These are phyloP conservation scores for Propithecus coquereli DNA, from an alignment of 2,113 vertebrate species.

Conservation along the genomic window DNA sequence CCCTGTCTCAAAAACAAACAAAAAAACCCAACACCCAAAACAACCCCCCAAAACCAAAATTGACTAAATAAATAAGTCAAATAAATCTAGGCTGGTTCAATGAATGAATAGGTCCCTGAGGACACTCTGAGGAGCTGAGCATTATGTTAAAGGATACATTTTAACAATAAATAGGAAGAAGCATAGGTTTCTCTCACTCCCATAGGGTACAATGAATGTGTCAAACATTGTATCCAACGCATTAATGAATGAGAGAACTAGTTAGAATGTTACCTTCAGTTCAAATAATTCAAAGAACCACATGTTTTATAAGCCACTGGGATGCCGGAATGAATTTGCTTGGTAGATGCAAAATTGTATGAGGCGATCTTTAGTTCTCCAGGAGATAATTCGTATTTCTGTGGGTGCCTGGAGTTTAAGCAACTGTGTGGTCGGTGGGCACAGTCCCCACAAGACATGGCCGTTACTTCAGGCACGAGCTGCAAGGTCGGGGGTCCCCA, in stretches of 20 bases:
- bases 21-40: too few relatives aligned
- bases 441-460: not conserved
- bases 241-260: not conserved
- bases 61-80: too few relatives aligned
- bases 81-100: not conserved
- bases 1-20: not conserved
- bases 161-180: not conserved
- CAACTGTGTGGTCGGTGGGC: too few relatives aligned
- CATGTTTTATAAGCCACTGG: not conserved
- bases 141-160: not conserved
- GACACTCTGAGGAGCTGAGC: not conserved
- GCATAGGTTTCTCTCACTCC: not conserved
- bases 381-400: not conserved
- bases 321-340: not conserved
- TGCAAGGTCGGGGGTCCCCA: not conserved
- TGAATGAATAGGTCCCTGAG: not conserved
- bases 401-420: not conserved
- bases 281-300: not conserved
- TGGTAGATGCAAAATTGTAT: not conserved
- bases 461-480: not conserved
- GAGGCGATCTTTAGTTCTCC: too few relatives aligned
- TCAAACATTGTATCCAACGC: not conserved
- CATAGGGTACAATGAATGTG: not conserved
- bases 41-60: too few relatives aligned
- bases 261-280: not conserved